Conservation (phyloP, 2,888 invertebrate genomes). For the Hypselothyrea guttata region DNA sequence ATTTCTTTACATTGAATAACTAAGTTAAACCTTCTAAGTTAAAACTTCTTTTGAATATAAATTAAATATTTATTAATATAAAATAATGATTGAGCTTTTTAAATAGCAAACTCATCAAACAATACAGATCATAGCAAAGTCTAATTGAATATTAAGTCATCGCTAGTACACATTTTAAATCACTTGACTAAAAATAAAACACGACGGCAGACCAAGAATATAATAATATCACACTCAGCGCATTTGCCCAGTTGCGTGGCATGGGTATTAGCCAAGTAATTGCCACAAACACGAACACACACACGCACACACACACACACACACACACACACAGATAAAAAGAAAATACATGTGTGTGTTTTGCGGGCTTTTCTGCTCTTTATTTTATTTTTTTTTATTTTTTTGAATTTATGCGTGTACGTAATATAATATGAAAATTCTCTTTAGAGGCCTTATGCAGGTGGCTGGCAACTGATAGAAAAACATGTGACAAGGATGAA, state of each 20-base stretch:
- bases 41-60: no score
- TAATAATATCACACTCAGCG: no score
- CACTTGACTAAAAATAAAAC: slow-evolving; percentile 6
- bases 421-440: slow-evolving; percentile 43
- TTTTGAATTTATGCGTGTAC: slow-evolving; percentile 14
- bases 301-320: neutral
- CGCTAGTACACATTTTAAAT: neutral
- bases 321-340: no score
- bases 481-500: slow-evolving; percentile 20
- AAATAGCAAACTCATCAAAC: no score
- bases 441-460: slow-evolving; percentile 36
- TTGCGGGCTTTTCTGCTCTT: slow-evolving; percentile 6
- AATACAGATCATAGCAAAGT: neutral
- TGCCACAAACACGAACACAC: slow-evolving; percentile 1
- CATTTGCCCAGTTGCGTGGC: no score
- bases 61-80: no score
- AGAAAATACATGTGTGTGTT: slow-evolving; percentile 9
- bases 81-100: no score
- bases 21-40: no score
- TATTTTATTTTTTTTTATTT: no score
- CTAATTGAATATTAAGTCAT: neutral
- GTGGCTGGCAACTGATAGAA: slow-evolving; percentile 18
- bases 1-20: no score
- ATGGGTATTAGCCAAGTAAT: slow-evolving; percentile 22
- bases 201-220: no score